Base-by-base conservation (phyloP, 1,140 invertebrate genomes). In the Wiebesia pumilae region DNA sequence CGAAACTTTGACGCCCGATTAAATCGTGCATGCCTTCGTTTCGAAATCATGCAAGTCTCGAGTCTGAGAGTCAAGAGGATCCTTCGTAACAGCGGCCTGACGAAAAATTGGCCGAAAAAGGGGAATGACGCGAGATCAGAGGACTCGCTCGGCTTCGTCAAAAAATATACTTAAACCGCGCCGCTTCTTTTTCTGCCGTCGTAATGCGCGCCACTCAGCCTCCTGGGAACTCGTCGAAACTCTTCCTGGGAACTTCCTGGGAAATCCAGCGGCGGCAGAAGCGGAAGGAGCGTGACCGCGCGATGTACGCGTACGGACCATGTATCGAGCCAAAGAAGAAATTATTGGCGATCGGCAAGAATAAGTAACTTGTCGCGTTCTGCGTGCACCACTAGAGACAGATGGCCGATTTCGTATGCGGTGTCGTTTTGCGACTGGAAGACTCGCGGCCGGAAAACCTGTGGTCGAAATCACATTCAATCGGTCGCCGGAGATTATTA, bases 341-440 rank as follows among this genome's bases (percentile, higher is more conserved):
- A 75, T 65, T 21, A 71, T 62, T 38, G 84, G 38, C 65, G 24
- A 87, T 85, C 81, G 79, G 40, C 69, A 82, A 89, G 86, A 90
- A 86, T 87, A 89, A 86, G 90, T 91, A 90, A 91, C 90, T 87
- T 90, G 89, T 90, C 89, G 90, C 89, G 86, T 80, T 88, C 87
- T 81, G 84, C 62, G 80, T 62, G 9, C 0, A 27, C 54, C 51
- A 27, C 12, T n/a, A 4, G 27, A n/a, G 71, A 86, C 91, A 92
- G 91, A 91, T 93, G 91, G 90, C 83, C 58, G 75, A 81, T 30
- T 81, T 91, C 90, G 91, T 91, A 90, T 93, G 92, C 90, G 89
- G 89, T 87, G 84, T 73, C 84, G 89, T 89, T 78, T 43, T 87
- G 43, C 6, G 2, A 14, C 27, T 69, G 10, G 30, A 16, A 67